Evolutionary conservation across 2,113 vertebrate species (phyloP).

Genomic region (Etia nguti): DNA sequence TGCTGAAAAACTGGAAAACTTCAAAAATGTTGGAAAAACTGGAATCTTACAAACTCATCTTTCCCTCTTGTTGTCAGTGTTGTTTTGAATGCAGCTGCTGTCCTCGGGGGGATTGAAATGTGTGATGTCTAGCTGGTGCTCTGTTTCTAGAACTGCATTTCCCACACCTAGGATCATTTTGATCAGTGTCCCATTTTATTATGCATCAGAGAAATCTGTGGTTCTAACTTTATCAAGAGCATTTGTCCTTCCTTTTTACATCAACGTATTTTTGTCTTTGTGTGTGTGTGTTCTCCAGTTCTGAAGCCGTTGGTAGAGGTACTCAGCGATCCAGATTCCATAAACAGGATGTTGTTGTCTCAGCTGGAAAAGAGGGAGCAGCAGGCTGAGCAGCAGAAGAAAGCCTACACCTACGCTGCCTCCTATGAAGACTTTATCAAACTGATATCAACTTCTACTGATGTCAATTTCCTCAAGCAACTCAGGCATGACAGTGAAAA

Average conservation of each 20-base stretch:
- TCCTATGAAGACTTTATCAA: slow-evolving; percentile 99
- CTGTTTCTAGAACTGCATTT: neutral
- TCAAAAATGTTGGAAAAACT: neutral
- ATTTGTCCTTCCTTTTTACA: neutral
- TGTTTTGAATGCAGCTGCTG: neutral
- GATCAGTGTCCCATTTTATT: neutral
- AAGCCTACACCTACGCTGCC: slow-evolving; percentile 95
- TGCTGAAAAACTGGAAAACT: rapidly evolving
- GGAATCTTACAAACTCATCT: neutral
- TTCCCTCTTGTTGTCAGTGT: neutral
- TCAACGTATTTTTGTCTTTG: neutral
- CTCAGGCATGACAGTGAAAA: slow-evolving; percentile 75
- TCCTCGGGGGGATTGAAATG: neutral
- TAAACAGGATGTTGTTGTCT: slow-evolving; percentile 90
- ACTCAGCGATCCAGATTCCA: slow-evolving; percentile 94
- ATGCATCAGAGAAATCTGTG: neutral
- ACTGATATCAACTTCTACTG: slow-evolving; percentile 90
- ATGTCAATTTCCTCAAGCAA: slow-evolving; percentile 95
- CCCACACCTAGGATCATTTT: neutral
- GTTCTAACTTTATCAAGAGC: neutral
- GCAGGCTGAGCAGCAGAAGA: slow-evolving; percentile 91
- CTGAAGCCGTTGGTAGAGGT: slow-evolving; percentile 91
- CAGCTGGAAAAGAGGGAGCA: slow-evolving; percentile 94
- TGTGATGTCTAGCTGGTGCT: neutral
- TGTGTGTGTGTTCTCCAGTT: slow-evolving; percentile 66